phyloP scores from a whole-genome alignment of 2,113 vertebrate genomes.

The Mobula hypostoma region DNA sequence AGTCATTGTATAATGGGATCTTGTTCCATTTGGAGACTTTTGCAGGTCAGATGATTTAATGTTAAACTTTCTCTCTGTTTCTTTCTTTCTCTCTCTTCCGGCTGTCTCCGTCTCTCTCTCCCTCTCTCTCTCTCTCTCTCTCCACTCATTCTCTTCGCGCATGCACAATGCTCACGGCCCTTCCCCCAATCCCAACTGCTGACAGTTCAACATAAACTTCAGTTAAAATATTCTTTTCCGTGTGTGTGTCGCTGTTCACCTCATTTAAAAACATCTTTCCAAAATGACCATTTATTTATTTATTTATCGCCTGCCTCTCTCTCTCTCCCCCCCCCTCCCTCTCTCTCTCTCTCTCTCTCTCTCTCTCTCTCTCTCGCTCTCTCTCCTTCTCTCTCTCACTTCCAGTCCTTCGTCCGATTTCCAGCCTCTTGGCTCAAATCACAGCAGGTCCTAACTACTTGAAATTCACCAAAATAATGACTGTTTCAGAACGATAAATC shows the following conservation, averaged over 20 bases:
- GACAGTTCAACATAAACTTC: constrained; percentile 26
- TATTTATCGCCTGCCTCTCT: constrained; percentile 42
- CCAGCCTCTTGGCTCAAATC: constrained; percentile 28
- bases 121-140: constrained; percentile 4
- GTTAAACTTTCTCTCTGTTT: not conserved
- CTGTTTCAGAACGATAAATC: constrained; percentile 60
- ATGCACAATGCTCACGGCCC: constrained; percentile 5
- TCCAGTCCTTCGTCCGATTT: constrained; percentile 43
- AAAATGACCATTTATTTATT: constrained; percentile 15
- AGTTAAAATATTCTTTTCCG: constrained; percentile 17
- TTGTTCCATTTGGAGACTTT: constrained; percentile 6
- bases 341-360: constrained; percentile 41
- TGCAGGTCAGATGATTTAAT: constrained; percentile 17
- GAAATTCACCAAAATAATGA: constrained; percentile 52
- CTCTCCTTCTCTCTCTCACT: constrained; percentile 47
- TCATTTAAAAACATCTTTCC: constrained; percentile 16
- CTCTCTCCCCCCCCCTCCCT: constrained; percentile 43
- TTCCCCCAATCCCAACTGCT: constrained; percentile 5
- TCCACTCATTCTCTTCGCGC: constrained; percentile 15
- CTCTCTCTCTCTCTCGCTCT: constrained; percentile 42
- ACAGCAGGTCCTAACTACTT: constrained; percentile 37
- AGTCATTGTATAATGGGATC: not conserved
- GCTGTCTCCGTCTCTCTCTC: not conserved
- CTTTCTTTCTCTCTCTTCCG: not conserved
- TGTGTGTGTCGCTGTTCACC: not conserved